A percentile compares a stretch with the other conserved stretches of the same genome.
Evolutionary conservation across 1,140 invertebrate species (phyloP).

Genomic region (Brachionus rotundiformis): DNA sequence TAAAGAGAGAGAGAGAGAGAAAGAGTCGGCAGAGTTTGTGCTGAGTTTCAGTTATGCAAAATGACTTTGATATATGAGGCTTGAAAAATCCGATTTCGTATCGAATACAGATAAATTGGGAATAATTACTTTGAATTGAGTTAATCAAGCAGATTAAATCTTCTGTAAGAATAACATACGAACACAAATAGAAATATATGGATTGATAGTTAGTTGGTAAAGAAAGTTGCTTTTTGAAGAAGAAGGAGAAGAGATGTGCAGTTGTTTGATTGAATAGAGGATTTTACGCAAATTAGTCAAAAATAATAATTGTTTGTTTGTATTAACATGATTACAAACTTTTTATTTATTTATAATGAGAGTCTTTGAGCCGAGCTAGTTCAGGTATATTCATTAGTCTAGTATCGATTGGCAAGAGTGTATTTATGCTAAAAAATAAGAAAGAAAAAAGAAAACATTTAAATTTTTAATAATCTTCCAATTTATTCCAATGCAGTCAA

Average conservation of each 20-base stretch:
- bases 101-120: slow-evolving; percentile 41
- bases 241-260: not conserved
- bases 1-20: not conserved
- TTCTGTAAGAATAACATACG: slow-evolving; percentile 36
- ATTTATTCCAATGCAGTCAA: not conserved
- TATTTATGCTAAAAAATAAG: not conserved
- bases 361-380: not conserved
- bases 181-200: not conserved
- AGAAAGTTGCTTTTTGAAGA: not conserved
- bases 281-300: slow-evolving; percentile 48
- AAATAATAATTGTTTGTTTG: slow-evolving; percentile 35
- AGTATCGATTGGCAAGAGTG: too few relatives aligned
- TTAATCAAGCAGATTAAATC: slow-evolving; percentile 49
- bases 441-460: slow-evolving; percentile 24
- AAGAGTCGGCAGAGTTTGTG: not conserved
- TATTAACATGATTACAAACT: not conserved
- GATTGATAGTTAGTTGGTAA: not conserved
- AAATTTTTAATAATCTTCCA: slow-evolving; percentile 4
- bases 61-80: slow-evolving; percentile 45
- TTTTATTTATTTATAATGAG: not conserved
- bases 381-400: not conserved
- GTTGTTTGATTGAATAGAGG: not conserved
- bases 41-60: slow-evolving; percentile 44
- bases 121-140: slow-evolving; percentile 48
- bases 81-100: slow-evolving; percentile 29